These are phyloP conservation scores for Odontamblyopus rebecca DNA, from an alignment of 2,797 vertebrate genomes.

Conservation along the genomic window DNA sequence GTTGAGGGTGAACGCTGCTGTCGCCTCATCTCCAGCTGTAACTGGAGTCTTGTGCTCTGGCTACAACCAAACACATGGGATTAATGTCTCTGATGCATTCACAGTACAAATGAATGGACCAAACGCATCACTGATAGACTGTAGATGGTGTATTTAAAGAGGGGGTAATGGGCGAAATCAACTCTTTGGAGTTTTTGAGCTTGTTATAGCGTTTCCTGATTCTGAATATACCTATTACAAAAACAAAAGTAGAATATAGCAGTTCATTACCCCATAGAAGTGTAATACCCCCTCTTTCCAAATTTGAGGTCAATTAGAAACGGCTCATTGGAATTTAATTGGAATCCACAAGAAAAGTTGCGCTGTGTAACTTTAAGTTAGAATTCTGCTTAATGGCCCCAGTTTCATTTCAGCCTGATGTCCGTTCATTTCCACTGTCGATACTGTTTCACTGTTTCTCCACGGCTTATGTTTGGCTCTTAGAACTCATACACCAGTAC, in stretches of 20 bases:
- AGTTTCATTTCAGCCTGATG: not conserved
- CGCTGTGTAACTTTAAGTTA: too few species aligned
- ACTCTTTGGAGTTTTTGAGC: too few species aligned
- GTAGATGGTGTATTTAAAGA: too few species aligned
- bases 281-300: too few species aligned
- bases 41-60: slow-evolving; percentile 20
- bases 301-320: too few species aligned
- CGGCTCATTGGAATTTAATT: too few species aligned
- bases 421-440: slow-evolving; percentile 2
- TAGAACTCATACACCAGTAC: slow-evolving; percentile 20
- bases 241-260: too few species aligned
- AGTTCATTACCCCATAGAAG: too few species aligned
- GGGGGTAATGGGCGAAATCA: too few species aligned
- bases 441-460: slow-evolving; percentile 18
- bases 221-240: too few species aligned
- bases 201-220: too few species aligned
- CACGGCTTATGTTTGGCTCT: slow-evolving; percentile 33
- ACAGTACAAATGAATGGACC: slow-evolving; percentile 2
- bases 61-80: slow-evolving; percentile 30
- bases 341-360: too few species aligned
- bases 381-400: not conserved
- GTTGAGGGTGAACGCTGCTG: slow-evolving; percentile 28
- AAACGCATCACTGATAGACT: not conserved
- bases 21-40: slow-evolving; percentile 33
- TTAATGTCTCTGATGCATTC: slow-evolving; percentile 19